Evolutionary conservation across 1,140 invertebrate genomes (phyloP), one percentile per base, ranked within the genome.

Genomic region (Brachionus koreanus): DNA sequence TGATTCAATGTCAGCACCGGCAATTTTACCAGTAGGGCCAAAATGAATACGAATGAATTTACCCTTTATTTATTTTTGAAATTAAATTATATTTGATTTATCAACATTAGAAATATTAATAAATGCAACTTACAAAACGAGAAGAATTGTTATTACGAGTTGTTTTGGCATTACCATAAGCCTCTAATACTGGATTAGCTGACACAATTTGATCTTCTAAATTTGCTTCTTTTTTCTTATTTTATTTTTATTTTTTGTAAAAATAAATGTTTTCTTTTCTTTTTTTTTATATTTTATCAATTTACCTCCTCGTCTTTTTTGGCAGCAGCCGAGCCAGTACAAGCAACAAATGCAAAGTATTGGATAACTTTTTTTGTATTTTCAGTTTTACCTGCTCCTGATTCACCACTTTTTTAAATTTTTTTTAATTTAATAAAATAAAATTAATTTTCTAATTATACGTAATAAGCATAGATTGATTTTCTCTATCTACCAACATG

Each of bases 11-110:
- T 99, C 97, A 91, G 96, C 97, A 92, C 97, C 97, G 90, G 97
- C 96, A 91, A 99, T 91, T 93, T 98, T 98, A 90, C 97, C 97
- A 91, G 94, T 93, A 83, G 95, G 94, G 86, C 96, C 96, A 91
- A 99, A 99, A 90, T 99, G 97, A 89, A 99, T 99, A 93, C 97
- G 95, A 92, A 99, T 99, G 92, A 99, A 99, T 94, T 99, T 91
- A 86, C 90, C 90, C 90, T 91, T 52, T 83, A 29, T 19, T 5
- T 42, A 7, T 5, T 39, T 35, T 65, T 16, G 10, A 37, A 16
- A 61, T 16, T 61, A 61, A 13, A 19, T 2, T 37, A 6, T 37
- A 63, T 83, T 0, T 33, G 52, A 33, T 5, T 84, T 33, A 37
- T 29, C 29, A 29, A 29, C 29, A 57, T 57, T 19, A 57, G n/a